Percentiles rank a stretch among this genome's conserved stretches.
These are phyloP conservation scores for Coenonympha glycerion DNA, from an alignment of 2,888 invertebrate species.

Conservation along the genomic window DNA sequence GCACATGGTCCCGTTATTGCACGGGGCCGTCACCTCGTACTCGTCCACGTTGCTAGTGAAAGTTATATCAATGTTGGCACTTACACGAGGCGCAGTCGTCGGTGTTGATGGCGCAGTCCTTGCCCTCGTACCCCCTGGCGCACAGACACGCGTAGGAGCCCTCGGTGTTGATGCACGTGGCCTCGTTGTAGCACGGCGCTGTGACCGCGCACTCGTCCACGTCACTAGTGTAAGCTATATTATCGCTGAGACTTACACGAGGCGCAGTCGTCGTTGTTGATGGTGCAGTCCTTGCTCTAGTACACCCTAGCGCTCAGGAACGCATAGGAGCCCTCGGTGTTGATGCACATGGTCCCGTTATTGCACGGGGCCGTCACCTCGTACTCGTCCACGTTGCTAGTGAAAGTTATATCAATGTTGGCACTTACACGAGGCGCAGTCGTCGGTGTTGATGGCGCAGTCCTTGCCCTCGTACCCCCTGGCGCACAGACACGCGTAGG, in stretches of 20 bases:
- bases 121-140: constrained; percentile 88
- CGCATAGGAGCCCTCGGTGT: constrained; percentile 90
- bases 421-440: background rate
- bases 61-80: constrained; percentile 45
- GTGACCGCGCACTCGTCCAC: constrained; percentile 45
- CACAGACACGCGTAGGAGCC: constrained; percentile 86
- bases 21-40: constrained; percentile 82
- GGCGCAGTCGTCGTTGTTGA: background rate
- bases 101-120: constrained; percentile 93
- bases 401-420: too few relatives aligned
- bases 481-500: constrained; percentile 90
- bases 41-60: too few relatives aligned
- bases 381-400: constrained; percentile 84
- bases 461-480: constrained; percentile 94
- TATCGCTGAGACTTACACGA: constrained; percentile 80
- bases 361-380: constrained; percentile 87
- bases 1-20: constrained; percentile 95
- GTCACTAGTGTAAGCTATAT: background rate
- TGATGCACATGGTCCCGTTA: constrained; percentile 92
- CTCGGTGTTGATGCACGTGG: constrained; percentile 89
- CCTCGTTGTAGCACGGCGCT: constrained; percentile 91
- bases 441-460: constrained; percentile 87
- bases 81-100: constrained; percentile 61
- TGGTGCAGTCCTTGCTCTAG: too few relatives aligned
- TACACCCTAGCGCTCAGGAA: constrained; percentile 93